Conservation (phyloP, 2,797 vertebrate species). For the Triplophysa yarkandensis region DNA sequence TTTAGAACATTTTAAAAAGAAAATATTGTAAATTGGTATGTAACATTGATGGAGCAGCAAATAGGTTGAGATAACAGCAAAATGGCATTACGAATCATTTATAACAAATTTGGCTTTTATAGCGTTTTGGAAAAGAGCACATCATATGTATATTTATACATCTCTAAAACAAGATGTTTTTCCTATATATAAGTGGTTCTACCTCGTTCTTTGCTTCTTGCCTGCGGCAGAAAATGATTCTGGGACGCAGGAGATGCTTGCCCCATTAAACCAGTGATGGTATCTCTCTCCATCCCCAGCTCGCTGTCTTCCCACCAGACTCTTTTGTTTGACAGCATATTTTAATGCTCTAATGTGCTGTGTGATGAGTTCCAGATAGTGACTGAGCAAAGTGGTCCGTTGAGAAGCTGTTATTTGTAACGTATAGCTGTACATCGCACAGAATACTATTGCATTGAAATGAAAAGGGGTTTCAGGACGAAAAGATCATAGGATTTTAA, state of each 20-base stretch:
- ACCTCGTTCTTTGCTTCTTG: background rate
- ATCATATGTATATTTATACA: too few relatives aligned
- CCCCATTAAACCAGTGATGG: slow-evolving; percentile 4
- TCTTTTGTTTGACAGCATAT: slow-evolving; percentile 19
- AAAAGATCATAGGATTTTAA: slow-evolving; percentile 17
- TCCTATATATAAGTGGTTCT: too few relatives aligned
- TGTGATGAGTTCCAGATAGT: slow-evolving; percentile 19
- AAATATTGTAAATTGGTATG: too few relatives aligned
- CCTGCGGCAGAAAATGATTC: background rate
- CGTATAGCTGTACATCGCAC: slow-evolving; percentile 11
- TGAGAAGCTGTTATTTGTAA: slow-evolving; percentile 5
- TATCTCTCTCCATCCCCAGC: background rate
- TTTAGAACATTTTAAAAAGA: too few relatives aligned
- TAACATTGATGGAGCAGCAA: too few relatives aligned
- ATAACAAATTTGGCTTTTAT: too few relatives aligned
- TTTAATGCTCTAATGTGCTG: slow-evolving; percentile 30
- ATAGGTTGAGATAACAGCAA: too few relatives aligned
- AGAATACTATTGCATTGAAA: background rate
- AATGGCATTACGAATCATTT: too few relatives aligned
- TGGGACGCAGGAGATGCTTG: slow-evolving; percentile 4
- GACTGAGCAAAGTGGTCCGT: slow-evolving; percentile 21
- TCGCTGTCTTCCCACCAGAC: background rate
- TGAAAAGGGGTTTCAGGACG: background rate
- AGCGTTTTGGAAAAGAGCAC: too few relatives aligned
- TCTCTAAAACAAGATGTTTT: too few relatives aligned